These are phyloP conservation scores for Nymphicus hollandicus DNA, from an alignment of 2,113 vertebrate species.

Conservation along the genomic window DNA sequence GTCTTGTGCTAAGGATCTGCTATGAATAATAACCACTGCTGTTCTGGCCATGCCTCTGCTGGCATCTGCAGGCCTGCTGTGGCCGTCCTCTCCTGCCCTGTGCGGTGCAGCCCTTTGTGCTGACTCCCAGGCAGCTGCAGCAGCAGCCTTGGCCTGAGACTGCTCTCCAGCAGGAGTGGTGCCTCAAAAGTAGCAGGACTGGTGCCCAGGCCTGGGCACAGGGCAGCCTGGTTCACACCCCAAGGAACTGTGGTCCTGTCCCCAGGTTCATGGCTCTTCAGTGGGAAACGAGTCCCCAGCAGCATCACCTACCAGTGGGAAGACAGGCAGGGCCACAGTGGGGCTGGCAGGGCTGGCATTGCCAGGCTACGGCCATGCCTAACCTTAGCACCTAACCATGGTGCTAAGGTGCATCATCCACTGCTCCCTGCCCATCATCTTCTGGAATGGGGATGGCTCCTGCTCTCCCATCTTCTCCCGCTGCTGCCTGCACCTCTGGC, in stretches of 20 bases:
- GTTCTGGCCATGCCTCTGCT: accelerated
- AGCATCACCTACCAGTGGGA: background rate
- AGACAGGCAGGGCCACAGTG: accelerated
- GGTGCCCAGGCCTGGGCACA: accelerated
- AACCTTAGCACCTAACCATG: background rate
- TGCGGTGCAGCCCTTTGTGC: background rate
- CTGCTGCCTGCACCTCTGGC: background rate
- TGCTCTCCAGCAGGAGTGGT: accelerated
- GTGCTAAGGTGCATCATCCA: background rate
- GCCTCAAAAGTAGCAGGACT: background rate
- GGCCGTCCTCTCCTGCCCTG: background rate
- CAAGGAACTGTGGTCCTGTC: background rate
- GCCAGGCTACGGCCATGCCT: accelerated
- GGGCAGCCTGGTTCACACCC: background rate
- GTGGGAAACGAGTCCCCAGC: background rate
- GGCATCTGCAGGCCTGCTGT: background rate
- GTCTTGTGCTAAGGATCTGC: background rate
- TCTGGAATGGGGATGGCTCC: accelerated
- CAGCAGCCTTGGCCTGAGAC: background rate
- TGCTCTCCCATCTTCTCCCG: background rate
- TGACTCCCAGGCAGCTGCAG: background rate
- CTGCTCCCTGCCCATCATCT: background rate
- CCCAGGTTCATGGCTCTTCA: background rate
- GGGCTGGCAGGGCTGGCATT: background rate
- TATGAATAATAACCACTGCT: background rate